Evolutionary conservation across 2,888 invertebrate species (phyloP).

Genomic region (Cephus runcator): DNA sequence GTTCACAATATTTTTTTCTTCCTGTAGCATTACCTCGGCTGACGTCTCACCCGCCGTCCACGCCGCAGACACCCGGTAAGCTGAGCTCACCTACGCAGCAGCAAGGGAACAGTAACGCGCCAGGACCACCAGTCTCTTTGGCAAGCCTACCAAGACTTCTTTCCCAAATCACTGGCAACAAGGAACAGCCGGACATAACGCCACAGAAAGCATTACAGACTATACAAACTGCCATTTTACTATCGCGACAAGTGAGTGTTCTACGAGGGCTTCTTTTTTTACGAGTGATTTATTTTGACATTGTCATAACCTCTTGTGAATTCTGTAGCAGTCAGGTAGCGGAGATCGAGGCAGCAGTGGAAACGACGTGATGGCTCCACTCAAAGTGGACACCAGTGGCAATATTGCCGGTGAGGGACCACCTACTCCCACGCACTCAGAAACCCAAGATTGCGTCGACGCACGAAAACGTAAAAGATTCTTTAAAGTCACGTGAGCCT

Average conservation of each 20-base stretch:
- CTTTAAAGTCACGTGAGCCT: not conserved
- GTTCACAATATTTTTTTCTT: not conserved
- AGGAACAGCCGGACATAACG: slow-evolving; percentile 68
- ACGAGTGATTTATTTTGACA: not conserved
- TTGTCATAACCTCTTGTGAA: not conserved
- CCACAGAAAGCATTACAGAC: slow-evolving; percentile 70
- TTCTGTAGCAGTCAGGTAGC: slow-evolving; percentile 51
- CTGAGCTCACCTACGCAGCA: slow-evolving; percentile 56
- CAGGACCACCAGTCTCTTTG: slow-evolving; percentile 66
- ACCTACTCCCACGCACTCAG: slow-evolving; percentile 83
- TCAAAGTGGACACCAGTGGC: slow-evolving; percentile 69
- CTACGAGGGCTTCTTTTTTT: not conserved
- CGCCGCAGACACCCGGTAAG: slow-evolving; percentile 59
- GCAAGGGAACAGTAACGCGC: slow-evolving; percentile 58
- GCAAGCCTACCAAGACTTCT: slow-evolving; percentile 68
- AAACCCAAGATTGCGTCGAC: slow-evolving; percentile 74
- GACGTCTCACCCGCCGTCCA: slow-evolving; percentile 69
- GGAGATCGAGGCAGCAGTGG: slow-evolving; percentile 54
- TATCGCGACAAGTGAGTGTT: slow-evolving; percentile 60
- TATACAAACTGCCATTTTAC: slow-evolving; percentile 65
- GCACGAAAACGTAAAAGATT: slow-evolving; percentile 72
- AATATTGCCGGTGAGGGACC: slow-evolving; percentile 71
- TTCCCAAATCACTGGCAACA: slow-evolving; percentile 66
- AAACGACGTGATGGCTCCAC: slow-evolving; percentile 63
- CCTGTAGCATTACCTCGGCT: slow-evolving; percentile 71